These are phyloP conservation scores for Leucophenga montana DNA, from an alignment of 2,888 invertebrate species.

Conservation along the genomic window DNA sequence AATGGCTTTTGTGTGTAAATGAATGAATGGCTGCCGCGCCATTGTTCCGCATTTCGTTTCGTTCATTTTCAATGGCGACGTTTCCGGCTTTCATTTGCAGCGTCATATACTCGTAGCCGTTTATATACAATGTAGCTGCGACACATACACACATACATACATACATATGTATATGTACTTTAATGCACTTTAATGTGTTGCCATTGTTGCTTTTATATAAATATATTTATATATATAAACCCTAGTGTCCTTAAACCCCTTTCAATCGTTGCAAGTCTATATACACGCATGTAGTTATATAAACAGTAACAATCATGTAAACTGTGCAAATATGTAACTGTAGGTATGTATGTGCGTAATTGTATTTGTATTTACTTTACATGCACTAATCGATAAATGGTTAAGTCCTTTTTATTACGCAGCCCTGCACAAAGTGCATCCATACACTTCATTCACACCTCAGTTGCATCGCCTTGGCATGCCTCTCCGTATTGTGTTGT, in stretches of 20 bases:
- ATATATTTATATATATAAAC: constrained; percentile 8
- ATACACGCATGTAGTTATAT: neutral
- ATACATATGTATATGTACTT: constrained; percentile 35
- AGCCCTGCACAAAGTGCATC: neutral
- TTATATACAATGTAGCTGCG: neutral
- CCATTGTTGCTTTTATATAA: constrained; percentile 15
- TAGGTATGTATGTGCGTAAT: constrained; percentile 21
- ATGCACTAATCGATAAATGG: constrained; percentile 55
- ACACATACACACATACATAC: constrained; percentile 15
- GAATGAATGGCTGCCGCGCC: constrained; percentile 51
- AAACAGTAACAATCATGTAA: constrained; percentile 25
- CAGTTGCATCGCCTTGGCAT: too few relatives aligned
- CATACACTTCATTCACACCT: neutral
- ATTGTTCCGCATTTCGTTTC: constrained; percentile 26
- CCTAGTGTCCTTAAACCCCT: neutral
- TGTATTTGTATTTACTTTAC: constrained; percentile 43
- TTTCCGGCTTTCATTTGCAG: constrained; percentile 65
- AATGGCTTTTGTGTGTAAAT: constrained; percentile 65
- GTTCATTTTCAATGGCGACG: constrained; percentile 37
- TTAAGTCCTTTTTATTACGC: constrained; percentile 2
- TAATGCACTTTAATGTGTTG: neutral
- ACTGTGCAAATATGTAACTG: neutral
- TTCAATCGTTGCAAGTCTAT: neutral
- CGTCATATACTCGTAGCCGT: constrained; percentile 51
- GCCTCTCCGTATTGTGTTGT: too few relatives aligned